A percentile compares a stretch with the other conserved stretches of the same genome.
These are phyloP conservation scores for Podiceps cristatus DNA, from an alignment of 2,113 vertebrate genomes.

Conservation along the genomic window DNA sequence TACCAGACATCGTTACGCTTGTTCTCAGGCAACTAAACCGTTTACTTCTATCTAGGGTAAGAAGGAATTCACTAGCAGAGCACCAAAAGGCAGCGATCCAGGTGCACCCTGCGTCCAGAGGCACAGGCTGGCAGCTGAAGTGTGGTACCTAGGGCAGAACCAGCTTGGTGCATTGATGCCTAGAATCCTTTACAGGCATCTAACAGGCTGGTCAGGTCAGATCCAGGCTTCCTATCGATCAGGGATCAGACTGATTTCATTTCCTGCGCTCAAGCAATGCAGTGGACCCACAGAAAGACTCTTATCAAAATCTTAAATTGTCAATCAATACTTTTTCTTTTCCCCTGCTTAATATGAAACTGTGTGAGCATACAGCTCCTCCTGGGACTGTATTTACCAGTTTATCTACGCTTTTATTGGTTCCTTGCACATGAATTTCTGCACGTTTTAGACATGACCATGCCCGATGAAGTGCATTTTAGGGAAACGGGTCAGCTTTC, in stretches of 20 bases:
- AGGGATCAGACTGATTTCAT: not conserved
- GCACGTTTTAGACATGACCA: not conserved
- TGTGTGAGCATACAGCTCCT: not conserved
- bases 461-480: not conserved
- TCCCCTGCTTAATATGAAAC: not conserved
- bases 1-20: not conserved
- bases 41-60: not conserved
- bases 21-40: not conserved
- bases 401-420: not conserved
- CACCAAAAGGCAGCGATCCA: not conserved
- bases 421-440: not conserved
- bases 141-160: not conserved
- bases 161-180: not conserved
- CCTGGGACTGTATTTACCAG: not conserved
- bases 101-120: fast-evolving
- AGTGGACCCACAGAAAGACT: not conserved
- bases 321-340: not conserved
- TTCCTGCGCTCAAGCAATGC: not conserved
- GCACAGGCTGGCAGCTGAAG: not conserved
- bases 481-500: not conserved
- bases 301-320: not conserved
- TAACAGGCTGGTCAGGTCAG: not conserved
- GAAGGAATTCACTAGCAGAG: not conserved
- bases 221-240: not conserved
- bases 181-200: not conserved